A percentile compares a stretch with the other conserved stretches of the same genome.
These are phyloP conservation scores for Esox lucius DNA, from an alignment of 2,797 vertebrate species.

Conservation along the genomic window DNA sequence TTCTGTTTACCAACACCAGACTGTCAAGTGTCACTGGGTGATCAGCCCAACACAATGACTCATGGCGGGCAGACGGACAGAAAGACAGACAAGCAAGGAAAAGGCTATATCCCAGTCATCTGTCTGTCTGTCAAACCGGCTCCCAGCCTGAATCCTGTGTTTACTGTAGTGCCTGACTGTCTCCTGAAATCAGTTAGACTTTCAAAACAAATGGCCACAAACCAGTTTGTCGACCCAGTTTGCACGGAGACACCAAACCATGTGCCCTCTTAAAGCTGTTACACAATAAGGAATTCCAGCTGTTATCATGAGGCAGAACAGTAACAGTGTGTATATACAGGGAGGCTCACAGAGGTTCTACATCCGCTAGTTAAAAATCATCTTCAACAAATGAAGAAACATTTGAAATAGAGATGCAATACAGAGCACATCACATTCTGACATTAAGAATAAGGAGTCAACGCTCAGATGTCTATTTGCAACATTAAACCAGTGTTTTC, in stretches of 20 bases:
- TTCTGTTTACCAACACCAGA: not conserved
- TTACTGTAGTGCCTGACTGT: not conserved
- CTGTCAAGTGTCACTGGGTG: not conserved
- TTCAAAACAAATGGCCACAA: not conserved
- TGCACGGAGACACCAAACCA: not conserved
- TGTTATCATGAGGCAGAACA: not conserved
- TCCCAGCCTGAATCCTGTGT: not conserved
- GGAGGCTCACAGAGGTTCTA: not conserved
- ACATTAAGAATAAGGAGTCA: not conserved
- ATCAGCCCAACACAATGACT: not conserved
- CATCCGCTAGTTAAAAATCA: not conserved
- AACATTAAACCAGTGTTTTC: not conserved
- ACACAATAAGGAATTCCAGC: not conserved
- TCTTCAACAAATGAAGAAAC: too few relatives aligned
- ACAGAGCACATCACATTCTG: too few relatives aligned
- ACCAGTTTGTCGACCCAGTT: not conserved
- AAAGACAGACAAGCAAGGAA: constrained; percentile 8
- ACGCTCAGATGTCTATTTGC: not conserved
- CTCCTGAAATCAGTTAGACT: not conserved
- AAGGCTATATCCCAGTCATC: not conserved
- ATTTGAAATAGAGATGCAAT: too few relatives aligned
- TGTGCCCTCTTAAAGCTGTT: not conserved
- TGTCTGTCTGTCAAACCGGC: not conserved
- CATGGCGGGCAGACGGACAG: not conserved
- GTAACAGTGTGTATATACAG: not conserved